phyloP scores from a whole-genome alignment of 2,888 invertebrate genomes.

The Deilephila elpenor region DNA sequence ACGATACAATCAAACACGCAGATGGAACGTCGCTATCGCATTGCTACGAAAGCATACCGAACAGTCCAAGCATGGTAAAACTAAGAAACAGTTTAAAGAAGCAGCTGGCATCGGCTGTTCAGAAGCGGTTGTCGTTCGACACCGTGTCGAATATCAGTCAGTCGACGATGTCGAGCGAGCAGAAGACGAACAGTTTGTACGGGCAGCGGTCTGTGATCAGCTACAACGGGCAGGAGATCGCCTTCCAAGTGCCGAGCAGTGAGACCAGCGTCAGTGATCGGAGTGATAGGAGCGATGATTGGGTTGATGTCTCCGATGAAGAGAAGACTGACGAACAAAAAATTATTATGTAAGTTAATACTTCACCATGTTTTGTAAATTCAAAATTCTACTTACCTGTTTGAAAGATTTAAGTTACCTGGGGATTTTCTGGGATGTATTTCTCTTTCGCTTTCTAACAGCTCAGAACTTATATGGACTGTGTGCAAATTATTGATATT shows the following conservation, averaged over 20 bases:
- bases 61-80: constrained; percentile 79
- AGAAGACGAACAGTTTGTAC: constrained; percentile 86
- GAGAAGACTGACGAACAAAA: constrained; percentile 79
- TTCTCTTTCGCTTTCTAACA: too few relatives aligned
- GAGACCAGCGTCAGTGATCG: constrained; percentile 85
- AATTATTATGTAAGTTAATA: constrained; percentile 83
- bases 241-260: constrained; percentile 82
- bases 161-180: constrained; percentile 84
- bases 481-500: too few relatives aligned
- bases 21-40: constrained; percentile 81
- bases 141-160: constrained; percentile 79
- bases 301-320: constrained; percentile 87
- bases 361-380: too few relatives aligned
- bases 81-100: constrained; percentile 70
- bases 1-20: constrained; percentile 85
- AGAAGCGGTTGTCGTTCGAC: constrained; percentile 77
- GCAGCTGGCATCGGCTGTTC: constrained; percentile 65
- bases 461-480: too few relatives aligned
- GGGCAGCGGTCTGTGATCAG: constrained; percentile 81
- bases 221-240: constrained; percentile 79
- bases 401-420: too few relatives aligned
- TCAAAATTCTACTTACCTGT: too few relatives aligned
- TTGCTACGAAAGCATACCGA: constrained; percentile 86
- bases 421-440: too few relatives aligned
- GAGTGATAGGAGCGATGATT: constrained; percentile 87